These are phyloP conservation scores for Bradypus variegatus DNA, from an alignment of 2,797 vertebrate species.

Conservation along the genomic window DNA sequence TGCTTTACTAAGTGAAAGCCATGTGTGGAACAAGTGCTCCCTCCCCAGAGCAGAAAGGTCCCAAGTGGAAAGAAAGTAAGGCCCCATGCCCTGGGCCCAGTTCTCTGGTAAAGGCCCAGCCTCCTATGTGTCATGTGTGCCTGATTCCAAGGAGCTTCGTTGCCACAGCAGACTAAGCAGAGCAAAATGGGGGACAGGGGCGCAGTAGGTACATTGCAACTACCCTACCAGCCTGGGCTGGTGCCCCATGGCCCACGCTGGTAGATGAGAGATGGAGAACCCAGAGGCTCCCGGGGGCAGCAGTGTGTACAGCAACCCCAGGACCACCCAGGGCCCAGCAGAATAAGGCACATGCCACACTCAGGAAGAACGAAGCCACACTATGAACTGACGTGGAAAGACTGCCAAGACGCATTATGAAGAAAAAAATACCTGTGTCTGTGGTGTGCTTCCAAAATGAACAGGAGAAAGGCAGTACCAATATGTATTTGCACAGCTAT, in stretches of 20 bases:
- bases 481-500: background rate
- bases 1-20: background rate
- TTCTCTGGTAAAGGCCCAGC: background rate
- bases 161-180: no score
- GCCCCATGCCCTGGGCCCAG: background rate
- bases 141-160: background rate
- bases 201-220: fast-evolving
- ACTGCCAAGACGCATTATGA: background rate
- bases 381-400: background rate
- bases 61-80: background rate
- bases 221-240: background rate
- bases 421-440: background rate
- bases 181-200: fast-evolving
- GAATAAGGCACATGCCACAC: background rate
- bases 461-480: fast-evolving
- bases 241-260: no score
- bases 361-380: background rate
- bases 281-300: background rate
- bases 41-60: background rate
- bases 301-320: no score
- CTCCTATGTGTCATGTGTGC: background rate
- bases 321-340: background rate
- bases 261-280: no score
- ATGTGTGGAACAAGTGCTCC: background rate
- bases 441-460: background rate